phyloP scores from a whole-genome alignment of 2,888 invertebrate genomes.

The Amitus sp. region DNA sequence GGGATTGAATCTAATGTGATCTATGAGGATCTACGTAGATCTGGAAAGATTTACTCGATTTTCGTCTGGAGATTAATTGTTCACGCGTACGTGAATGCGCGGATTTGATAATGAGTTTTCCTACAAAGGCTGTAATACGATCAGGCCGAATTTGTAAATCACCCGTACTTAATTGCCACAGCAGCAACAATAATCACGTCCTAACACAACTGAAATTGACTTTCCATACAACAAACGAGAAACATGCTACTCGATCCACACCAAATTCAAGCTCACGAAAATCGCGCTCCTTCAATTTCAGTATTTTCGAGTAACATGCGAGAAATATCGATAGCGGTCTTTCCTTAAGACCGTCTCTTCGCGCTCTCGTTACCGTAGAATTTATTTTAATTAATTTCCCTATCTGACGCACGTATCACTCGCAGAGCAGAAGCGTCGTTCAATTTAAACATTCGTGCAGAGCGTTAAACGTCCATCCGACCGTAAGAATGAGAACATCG shows the following conservation, averaged over 20 bases:
- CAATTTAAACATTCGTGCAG: slow-evolving; percentile 45
- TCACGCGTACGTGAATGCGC: slow-evolving; percentile 22
- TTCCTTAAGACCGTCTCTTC: slow-evolving; percentile 43
- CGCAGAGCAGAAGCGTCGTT: slow-evolving; percentile 50
- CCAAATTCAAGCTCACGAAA: too few relatives aligned
- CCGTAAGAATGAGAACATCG: slow-evolving; percentile 57
- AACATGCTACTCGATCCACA: too few relatives aligned
- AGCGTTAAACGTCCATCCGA: slow-evolving; percentile 46
- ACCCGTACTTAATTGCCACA: background rate
- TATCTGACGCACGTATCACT: slow-evolving; percentile 57
- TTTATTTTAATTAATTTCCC: slow-evolving; percentile 65
- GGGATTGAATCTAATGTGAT: too few relatives aligned
- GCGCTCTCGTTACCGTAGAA: slow-evolving; percentile 63
- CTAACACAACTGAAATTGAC: background rate
- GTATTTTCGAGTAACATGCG: slow-evolving; percentile 20
- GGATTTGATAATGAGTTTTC: slow-evolving; percentile 2
- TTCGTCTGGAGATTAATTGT: slow-evolving; percentile 44
- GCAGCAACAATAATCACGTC: background rate
- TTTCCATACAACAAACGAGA: background rate
- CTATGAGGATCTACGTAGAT: slow-evolving; percentile 53
- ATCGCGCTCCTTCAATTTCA: too few relatives aligned
- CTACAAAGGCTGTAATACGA: slow-evolving; percentile 1
- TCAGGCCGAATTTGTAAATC: background rate
- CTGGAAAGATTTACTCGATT: slow-evolving; percentile 56
- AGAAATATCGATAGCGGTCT: slow-evolving; percentile 35